A percentile compares a stretch with the other conserved stretches of the same genome.
phyloP scores from a whole-genome alignment of 2,888 invertebrate species.

The Liposcelis brunnea region DNA sequence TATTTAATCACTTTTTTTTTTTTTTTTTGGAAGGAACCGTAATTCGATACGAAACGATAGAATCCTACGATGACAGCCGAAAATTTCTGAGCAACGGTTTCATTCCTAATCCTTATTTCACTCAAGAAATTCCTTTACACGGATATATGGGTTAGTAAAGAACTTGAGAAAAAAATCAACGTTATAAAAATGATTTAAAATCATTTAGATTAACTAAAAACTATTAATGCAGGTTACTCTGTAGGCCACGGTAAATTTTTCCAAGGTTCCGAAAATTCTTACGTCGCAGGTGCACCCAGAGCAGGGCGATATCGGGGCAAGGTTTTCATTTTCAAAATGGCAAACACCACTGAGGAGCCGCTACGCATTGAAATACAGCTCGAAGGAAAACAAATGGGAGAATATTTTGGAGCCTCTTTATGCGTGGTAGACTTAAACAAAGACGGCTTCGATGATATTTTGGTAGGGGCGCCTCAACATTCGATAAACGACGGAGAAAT shows the following conservation, averaged over 20 bases:
- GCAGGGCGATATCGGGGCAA: conserved; percentile 23
- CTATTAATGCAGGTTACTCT: conserved; percentile 39
- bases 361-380: conserved; percentile 19
- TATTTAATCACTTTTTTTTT: too few species aligned
- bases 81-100: conserved; percentile 22
- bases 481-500: conserved; percentile 17
- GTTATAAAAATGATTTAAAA: too few species aligned
- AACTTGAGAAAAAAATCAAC: too few species aligned
- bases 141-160: conserved; percentile 30
- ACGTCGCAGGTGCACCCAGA: conserved; percentile 37
- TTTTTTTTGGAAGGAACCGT: too few species aligned
- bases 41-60: too few species aligned
- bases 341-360: not conserved
- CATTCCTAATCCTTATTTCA: conserved; percentile 27
- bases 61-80: too few species aligned
- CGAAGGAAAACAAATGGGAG: conserved; percentile 35
- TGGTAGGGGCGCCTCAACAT: conserved; percentile 45
- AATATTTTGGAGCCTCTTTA: conserved; percentile 44
- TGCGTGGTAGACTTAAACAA: conserved; percentile 38
- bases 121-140: conserved; percentile 28
- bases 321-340: conserved; percentile 15
- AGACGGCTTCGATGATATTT: conserved; percentile 39
- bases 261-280: conserved; percentile 24
- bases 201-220: too few species aligned
- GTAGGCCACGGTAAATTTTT: conserved; percentile 35